Evolutionary conservation across 2,888 invertebrate species (phyloP).

Genomic region (Pseudoips prasinana): DNA sequence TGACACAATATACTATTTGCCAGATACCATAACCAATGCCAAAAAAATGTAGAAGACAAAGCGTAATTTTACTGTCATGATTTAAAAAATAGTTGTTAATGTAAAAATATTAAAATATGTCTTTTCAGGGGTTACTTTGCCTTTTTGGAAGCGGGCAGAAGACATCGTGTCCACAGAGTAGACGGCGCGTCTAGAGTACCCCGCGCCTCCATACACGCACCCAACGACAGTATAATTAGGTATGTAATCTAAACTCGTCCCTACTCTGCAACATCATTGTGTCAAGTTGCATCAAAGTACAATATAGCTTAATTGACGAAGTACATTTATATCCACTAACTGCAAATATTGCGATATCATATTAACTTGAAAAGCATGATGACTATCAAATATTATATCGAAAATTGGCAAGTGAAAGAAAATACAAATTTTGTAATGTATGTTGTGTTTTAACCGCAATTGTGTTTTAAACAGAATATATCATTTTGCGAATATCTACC

Average conservation of each 20-base stretch:
- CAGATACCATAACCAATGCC: too few species aligned
- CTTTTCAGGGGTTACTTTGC: constrained; percentile 90
- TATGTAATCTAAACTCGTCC: constrained; percentile 30
- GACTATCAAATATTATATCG: constrained; percentile 22
- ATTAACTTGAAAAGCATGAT: constrained; percentile 49
- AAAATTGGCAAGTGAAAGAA: constrained; percentile 19
- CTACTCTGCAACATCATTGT: constrained; percentile 31
- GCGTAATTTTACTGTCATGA: too few species aligned
- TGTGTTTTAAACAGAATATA: too few species aligned
- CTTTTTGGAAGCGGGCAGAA: constrained; percentile 90
- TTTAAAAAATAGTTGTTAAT: too few species aligned
- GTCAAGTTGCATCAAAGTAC: constrained; percentile 39
- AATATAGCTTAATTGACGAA: constrained; percentile 34
- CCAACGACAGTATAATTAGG: constrained; percentile 88
- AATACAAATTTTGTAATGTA: constrained; percentile 7
- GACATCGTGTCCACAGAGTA: constrained; percentile 84
- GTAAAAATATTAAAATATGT: too few species aligned
- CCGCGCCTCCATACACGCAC: constrained; percentile 84
- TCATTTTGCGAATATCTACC: too few species aligned
- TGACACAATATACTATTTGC: too few species aligned
- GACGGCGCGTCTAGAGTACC: constrained; percentile 80
- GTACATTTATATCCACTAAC: constrained; percentile 38
- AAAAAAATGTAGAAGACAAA: too few species aligned
- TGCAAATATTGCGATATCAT: constrained; percentile 27
- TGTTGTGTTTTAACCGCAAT: constrained; percentile 34